Conservation (phyloP, 2,888 invertebrate genomes). For the Prosopocoilus inquinatus region DNA sequence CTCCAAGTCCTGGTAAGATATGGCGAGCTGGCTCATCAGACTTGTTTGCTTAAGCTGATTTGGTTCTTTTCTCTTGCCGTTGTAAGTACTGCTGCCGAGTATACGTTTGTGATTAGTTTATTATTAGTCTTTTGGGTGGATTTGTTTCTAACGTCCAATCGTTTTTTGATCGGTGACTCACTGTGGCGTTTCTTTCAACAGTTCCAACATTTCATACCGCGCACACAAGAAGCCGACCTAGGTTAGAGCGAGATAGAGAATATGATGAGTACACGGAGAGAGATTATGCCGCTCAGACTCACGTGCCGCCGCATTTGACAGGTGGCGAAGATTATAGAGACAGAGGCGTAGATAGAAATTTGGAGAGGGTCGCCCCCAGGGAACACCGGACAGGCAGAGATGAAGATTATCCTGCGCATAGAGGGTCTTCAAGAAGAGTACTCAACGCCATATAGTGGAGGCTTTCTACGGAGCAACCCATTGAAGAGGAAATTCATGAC, state of each 20-base stretch:
- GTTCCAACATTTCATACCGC: slow-evolving; percentile 51
- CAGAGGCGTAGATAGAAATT: slow-evolving; percentile 33
- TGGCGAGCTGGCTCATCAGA: slow-evolving; percentile 49
- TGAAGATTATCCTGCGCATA: slow-evolving; percentile 52
- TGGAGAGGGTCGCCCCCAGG: slow-evolving; percentile 39
- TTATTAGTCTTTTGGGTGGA: slow-evolving; percentile 2
- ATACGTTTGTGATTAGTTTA: not conserved
- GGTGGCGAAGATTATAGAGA: slow-evolving; percentile 47
- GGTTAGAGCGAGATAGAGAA: slow-evolving; percentile 54
- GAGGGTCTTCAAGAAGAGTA: slow-evolving; percentile 66
- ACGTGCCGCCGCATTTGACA: slow-evolving; percentile 41
- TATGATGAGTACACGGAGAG: slow-evolving; percentile 56
- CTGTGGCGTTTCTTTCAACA: slow-evolving; percentile 24
- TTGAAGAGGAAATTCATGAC: slow-evolving; percentile 51
- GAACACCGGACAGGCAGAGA: slow-evolving; percentile 43
- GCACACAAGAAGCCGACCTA: slow-evolving; percentile 51
- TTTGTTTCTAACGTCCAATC: not conserved
- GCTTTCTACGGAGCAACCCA: slow-evolving; percentile 53
- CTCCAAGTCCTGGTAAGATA: slow-evolving; percentile 48
- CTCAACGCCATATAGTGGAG: slow-evolving; percentile 72
- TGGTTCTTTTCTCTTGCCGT: not conserved
- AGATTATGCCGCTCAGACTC: slow-evolving; percentile 38
- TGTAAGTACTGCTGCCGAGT: slow-evolving; percentile 5
- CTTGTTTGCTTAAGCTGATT: slow-evolving; percentile 45
- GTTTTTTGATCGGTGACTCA: not conserved